Percentiles rank a stretch among this genome's conserved stretches.
phyloP scores from a whole-genome alignment of 1,140 invertebrate genomes.

The Drosophila azteca region DNA sequence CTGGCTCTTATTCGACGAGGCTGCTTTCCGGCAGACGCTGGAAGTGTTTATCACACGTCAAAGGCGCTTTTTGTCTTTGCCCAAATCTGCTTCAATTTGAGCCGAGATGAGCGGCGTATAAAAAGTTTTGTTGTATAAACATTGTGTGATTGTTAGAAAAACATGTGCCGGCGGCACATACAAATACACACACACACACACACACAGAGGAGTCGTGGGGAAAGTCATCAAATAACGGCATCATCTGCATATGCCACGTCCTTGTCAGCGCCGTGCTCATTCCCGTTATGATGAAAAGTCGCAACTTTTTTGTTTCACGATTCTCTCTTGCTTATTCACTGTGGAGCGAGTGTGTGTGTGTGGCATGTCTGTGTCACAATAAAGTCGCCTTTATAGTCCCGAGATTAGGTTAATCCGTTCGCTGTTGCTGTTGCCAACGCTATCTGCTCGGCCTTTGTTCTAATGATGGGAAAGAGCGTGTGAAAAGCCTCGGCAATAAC shows the following conservation, averaged over 20 bases:
- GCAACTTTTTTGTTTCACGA: conserved; percentile 54
- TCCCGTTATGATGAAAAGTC: conserved; percentile 73
- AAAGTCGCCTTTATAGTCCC: conserved; percentile 76
- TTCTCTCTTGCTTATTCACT: not conserved
- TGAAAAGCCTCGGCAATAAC: conserved; percentile 73
- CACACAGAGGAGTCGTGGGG: conserved; percentile 22
- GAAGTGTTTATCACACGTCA: conserved; percentile 70
- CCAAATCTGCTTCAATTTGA: conserved; percentile 78
- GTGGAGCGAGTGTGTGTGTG: conserved; percentile 7
- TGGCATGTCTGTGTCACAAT: conserved; percentile 47
- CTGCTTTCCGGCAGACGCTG: conserved; percentile 15
- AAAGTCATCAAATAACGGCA: conserved; percentile 75
- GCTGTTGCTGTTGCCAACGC: conserved; percentile 68
- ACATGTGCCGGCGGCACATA: conserved; percentile 67
- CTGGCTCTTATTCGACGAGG: not conserved
- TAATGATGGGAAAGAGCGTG: conserved; percentile 76
- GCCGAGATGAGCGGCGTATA: conserved; percentile 58
- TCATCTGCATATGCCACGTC: conserved; percentile 74
- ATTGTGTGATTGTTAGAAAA: conserved; percentile 81
- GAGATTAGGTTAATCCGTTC: conserved; percentile 78
- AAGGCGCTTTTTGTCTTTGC: conserved; percentile 79
- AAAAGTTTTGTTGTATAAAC: conserved; percentile 81
- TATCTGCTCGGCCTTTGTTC: conserved; percentile 69
- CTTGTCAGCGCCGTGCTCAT: conserved; percentile 38
- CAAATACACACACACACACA: conserved; percentile 5